Evolutionary conservation across 2,888 invertebrate genomes (phyloP).

Genomic region (Rhorus exstirpatorius): DNA sequence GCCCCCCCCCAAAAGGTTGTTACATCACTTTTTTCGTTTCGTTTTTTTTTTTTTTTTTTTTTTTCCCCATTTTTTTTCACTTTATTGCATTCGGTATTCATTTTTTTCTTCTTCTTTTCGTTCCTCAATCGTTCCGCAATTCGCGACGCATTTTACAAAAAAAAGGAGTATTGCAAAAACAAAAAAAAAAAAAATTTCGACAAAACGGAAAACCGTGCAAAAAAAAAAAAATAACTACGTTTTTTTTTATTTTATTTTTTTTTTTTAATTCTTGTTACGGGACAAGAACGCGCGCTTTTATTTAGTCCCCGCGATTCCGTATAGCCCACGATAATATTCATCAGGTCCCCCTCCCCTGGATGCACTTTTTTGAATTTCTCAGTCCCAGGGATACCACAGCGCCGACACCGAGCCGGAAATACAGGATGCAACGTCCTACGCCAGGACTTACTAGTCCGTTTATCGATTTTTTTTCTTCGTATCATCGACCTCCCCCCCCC

Average conservation of each 20-base stretch:
- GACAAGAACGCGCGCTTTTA: slow-evolving; percentile 31
- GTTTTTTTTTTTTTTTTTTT: slow-evolving; percentile 41
- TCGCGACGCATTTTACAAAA: slow-evolving; percentile 18
- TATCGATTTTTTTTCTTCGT: slow-evolving; percentile 1
- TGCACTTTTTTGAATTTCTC: slow-evolving; percentile 84
- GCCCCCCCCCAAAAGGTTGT: slow-evolving; percentile 69
- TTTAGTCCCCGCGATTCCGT: slow-evolving; percentile 75
- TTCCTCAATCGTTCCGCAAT: slow-evolving; percentile 37
- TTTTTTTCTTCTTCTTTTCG: slow-evolving; percentile 9
- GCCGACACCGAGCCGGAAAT: slow-evolving; percentile 82
- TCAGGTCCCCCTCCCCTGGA: slow-evolving; percentile 83
- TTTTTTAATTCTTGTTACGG: slow-evolving; percentile 62
- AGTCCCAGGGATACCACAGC: slow-evolving; percentile 83
- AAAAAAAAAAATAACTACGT: too few relatives aligned
- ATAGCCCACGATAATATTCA: slow-evolving; percentile 79
- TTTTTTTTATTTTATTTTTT: too few relatives aligned
- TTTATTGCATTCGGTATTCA: slow-evolving; percentile 2
- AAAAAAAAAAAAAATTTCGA: not conserved
- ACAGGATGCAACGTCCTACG: slow-evolving; percentile 81
- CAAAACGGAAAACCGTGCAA: slow-evolving; percentile 38
- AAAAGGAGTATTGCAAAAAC: not conserved
- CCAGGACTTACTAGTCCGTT: slow-evolving; percentile 79
- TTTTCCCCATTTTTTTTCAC: slow-evolving; percentile 5
- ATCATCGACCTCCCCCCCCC: not conserved
- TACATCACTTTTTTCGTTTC: slow-evolving; percentile 58